Base-by-base conservation (phyloP, 2,888 invertebrate genomes). In the Linnaemya tessellans region DNA sequence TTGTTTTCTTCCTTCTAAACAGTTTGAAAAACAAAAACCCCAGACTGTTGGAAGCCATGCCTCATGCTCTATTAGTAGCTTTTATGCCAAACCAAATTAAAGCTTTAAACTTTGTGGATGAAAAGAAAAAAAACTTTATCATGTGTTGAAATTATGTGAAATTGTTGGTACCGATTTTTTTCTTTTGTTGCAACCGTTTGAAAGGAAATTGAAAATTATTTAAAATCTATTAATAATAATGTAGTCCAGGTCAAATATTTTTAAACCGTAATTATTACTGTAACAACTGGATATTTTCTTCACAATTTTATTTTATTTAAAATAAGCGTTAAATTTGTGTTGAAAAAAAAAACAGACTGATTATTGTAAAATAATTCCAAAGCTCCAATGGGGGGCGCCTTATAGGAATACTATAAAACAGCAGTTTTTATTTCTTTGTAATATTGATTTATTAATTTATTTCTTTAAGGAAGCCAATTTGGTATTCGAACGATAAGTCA, bases 131-230 rank as follows among this genome's bases (percentile, higher is more conserved):
- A 51, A 13, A 5, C 7, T 70, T 54, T 62, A 56, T 4, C 64
- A 62, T 46, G 74, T 80, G 68, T 75, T 84, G 80, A 84, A 80
- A 74, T 41, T 22, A 77, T 73, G 56, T 3, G 51, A 60, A 80
- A 80, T 77, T 84, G 62, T 68, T 79, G 65, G 68, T 56, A 22
- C 25, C 49, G 2, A 18, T 18, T 10, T 41, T 3, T 62, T 30
- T 10, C 62, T 65, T 51, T 71, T 82, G 74, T 70, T 62, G 10
- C 18, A 54, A 25, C 11, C 11, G 38, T 60, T 74, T 75, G 70
- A 82, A 79, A 82, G 85, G 82, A 85, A 85, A 82, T 85, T 79
- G 85, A 85, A 85, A 82, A 79, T 82, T 82, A 65, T 85, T 85
- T n/a, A 82, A 85, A 85, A 82, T 46, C 65, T 79, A 85, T 85